A percentile compares a stretch with the other conserved stretches of the same genome.
Evolutionary conservation across 2,797 vertebrate species (phyloP).

Genomic region (Amblyopsis hoosieri): DNA sequence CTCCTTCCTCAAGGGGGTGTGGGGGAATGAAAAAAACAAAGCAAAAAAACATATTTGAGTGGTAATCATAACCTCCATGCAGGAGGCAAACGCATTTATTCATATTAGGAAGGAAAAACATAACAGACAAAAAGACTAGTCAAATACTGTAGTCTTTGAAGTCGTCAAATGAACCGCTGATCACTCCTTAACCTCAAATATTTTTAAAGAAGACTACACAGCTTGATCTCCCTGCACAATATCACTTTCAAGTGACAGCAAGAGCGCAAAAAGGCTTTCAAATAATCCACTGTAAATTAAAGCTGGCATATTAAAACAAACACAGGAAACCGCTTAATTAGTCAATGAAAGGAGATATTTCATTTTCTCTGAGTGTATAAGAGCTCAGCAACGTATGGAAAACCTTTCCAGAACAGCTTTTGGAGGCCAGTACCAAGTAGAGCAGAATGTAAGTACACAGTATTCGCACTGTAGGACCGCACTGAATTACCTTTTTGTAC

Average conservation of each 20-base stretch:
- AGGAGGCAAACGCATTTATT: constrained; percentile 68
- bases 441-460: constrained; percentile 27
- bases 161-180: constrained; percentile 77
- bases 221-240: constrained; percentile 74
- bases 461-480: constrained; percentile 6
- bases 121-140: constrained; percentile 11
- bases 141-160: constrained; percentile 65
- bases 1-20: constrained; percentile 69
- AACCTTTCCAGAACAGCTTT: constrained; percentile 61
- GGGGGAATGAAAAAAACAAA: constrained; percentile 28
- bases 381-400: constrained; percentile 62
- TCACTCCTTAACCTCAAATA: constrained; percentile 82
- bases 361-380: constrained; percentile 72
- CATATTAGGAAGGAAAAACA: constrained; percentile 56
- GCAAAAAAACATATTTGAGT: constrained; percentile 69
- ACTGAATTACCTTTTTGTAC: too few species aligned
- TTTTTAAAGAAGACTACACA: constrained; percentile 73
- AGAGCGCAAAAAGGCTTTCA: constrained; percentile 79
- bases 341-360: constrained; percentile 81
- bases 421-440: constrained; percentile 45
- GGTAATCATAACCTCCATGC: constrained; percentile 75
- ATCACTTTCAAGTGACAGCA: constrained; percentile 72
- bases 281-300: constrained; percentile 79
- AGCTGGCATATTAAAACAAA: constrained; percentile 82
- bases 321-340: constrained; percentile 79